Conservation (phyloP, 2,113 vertebrate species). For the Orycteropus afer region DNA sequence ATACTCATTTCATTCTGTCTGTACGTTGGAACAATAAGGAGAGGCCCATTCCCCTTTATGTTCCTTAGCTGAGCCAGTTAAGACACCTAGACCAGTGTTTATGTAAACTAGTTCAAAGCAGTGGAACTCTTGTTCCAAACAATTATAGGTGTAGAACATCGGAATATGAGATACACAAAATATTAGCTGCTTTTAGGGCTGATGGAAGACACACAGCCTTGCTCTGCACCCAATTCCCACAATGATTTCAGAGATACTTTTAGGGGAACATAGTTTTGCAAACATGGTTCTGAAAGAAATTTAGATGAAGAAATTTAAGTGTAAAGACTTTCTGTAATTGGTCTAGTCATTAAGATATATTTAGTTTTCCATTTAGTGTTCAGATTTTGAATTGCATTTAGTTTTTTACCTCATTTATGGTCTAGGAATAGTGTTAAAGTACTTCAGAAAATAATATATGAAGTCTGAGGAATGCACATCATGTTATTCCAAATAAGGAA, state of each 20-base stretch:
- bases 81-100: neutral
- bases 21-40: neutral
- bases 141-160: neutral
- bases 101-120: neutral
- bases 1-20: neutral
- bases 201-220: neutral
- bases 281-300: neutral
- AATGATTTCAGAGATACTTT: neutral
- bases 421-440: neutral
- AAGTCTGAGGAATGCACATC: neutral
- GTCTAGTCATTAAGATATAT: neutral
- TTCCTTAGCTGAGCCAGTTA: neutral
- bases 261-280: neutral
- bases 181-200: neutral
- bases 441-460: neutral
- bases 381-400: neutral
- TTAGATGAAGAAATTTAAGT: slow-evolving; percentile 8
- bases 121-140: neutral
- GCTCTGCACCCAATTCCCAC: neutral
- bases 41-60: neutral
- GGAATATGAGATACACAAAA: neutral
- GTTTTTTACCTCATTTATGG: neutral
- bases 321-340: neutral
- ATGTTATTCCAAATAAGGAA: slow-evolving; percentile 4
- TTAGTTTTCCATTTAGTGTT: neutral